Percentiles rank a stretch among this genome's conserved stretches.
Evolutionary conservation across 2,113 vertebrate genomes (phyloP).

Genomic region (Gadus macrocephalus): DNA sequence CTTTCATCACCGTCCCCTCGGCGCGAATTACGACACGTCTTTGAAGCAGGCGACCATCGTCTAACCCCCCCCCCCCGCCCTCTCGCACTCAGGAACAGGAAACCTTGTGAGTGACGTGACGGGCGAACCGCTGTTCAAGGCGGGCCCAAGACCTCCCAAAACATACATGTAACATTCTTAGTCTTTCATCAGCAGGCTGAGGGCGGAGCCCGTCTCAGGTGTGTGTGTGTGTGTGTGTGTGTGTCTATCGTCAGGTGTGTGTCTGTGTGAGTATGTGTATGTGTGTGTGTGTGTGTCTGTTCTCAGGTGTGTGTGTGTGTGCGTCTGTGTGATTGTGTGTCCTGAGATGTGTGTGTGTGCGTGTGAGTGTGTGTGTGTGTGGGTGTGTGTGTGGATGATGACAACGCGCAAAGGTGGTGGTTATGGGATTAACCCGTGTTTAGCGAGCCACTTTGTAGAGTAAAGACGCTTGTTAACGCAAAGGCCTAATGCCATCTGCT

Average conservation of each 20-base stretch:
- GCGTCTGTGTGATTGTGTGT: no score
- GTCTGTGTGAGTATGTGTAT: not conserved
- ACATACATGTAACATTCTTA: no score
- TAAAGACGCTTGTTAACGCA: conserved; percentile 25
- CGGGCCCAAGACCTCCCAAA: no score
- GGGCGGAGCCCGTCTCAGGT: no score
- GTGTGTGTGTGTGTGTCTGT: not conserved
- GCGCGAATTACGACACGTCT: not conserved
- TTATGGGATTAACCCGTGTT: conserved; percentile 56
- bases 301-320: not conserved
- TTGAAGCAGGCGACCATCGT: not conserved
- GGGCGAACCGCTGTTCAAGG: no score
- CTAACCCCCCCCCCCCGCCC: no score
- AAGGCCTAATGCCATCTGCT: conserved; percentile 38
- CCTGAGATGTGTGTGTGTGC: not conserved
- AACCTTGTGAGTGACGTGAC: no score
- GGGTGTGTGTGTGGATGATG: not conserved
- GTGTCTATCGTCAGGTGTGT: no score
- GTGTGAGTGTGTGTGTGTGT: not conserved
- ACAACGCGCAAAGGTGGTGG: conserved; percentile 45
- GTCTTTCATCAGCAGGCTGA: no score
- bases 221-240: no score
- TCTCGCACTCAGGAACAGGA: no score
- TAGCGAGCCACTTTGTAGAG: conserved; percentile 44
- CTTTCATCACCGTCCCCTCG: not conserved